These are phyloP conservation scores for Zeugodacus cucurbitae DNA, from an alignment of 1,140 invertebrate genomes.

Conservation along the genomic window DNA sequence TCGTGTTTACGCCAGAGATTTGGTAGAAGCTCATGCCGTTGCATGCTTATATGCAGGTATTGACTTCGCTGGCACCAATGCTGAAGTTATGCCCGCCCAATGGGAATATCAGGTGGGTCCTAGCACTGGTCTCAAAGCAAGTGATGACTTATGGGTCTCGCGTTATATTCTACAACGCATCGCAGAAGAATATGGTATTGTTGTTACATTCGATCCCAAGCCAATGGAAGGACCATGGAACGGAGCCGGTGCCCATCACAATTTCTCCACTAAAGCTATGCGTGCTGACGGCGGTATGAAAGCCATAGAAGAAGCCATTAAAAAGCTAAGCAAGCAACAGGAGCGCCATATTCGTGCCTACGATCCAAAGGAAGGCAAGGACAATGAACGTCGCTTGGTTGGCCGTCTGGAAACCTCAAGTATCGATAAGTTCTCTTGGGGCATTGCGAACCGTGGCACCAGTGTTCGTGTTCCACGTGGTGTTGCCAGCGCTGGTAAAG, in stretches of 20 bases:
- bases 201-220: slow-evolving; percentile 87
- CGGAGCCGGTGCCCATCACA: slow-evolving; percentile 82
- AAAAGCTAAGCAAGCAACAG: slow-evolving; percentile 83
- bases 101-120: slow-evolving; percentile 75
- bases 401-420: slow-evolving; percentile 84
- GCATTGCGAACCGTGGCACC: slow-evolving; percentile 77
- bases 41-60: slow-evolving; percentile 90
- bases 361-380: slow-evolving; percentile 86
- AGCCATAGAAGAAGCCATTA: slow-evolving; percentile 80
- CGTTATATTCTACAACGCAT: slow-evolving; percentile 80
- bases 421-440: slow-evolving; percentile 84
- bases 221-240: slow-evolving; percentile 90
- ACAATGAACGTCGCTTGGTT: slow-evolving; percentile 84
- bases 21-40: slow-evolving; percentile 87
- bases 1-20: slow-evolving; percentile 92
- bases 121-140: slow-evolving; percentile 82
- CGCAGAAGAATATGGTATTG: slow-evolving; percentile 90
- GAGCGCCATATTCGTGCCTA: slow-evolving; percentile 89
- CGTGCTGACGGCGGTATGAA: slow-evolving; percentile 79
- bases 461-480: slow-evolving; percentile 81
- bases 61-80: slow-evolving; percentile 89
- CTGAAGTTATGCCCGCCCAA: slow-evolving; percentile 93
- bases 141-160: slow-evolving; percentile 90
- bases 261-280: slow-evolving; percentile 90
- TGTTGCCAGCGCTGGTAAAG: slow-evolving; percentile 81